phyloP scores from a whole-genome alignment of 2,888 invertebrate genomes.

The Pilophorus perplexus region DNA sequence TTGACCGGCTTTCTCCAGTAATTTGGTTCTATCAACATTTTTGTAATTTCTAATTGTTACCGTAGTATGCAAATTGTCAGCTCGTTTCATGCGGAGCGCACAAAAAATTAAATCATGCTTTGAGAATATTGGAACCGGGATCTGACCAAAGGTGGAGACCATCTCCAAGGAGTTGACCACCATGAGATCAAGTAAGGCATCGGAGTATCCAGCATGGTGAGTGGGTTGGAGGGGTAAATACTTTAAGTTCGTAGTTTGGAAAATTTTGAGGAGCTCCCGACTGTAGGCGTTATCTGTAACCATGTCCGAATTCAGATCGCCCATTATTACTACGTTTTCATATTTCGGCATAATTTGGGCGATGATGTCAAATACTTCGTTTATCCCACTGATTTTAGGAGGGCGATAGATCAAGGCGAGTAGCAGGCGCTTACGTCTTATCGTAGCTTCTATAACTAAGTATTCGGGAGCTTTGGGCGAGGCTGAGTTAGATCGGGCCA shows the following conservation, averaged over 20 bases:
- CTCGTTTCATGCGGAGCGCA: not conserved
- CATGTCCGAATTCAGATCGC: constrained; percentile 7
- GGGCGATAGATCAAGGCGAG: not conserved
- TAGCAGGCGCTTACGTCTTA: not conserved
- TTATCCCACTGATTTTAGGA: not conserved
- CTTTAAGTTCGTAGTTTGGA: not conserved
- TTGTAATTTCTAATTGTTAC: not conserved
- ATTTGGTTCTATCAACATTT: not conserved
- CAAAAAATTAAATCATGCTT: constrained; percentile 7
- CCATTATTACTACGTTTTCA: not conserved
- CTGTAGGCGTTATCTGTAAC: not conserved
- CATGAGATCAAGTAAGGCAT: not conserved
- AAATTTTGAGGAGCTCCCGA: not conserved
- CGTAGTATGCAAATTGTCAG: not conserved
- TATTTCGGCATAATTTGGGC: not conserved
- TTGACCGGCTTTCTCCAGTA: not conserved
- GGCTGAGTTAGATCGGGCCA: not conserved
- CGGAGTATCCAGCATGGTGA: not conserved
- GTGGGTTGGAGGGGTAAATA: not conserved
- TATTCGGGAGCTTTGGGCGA: not conserved
- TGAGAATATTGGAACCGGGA: not conserved
- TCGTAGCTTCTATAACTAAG: not conserved
- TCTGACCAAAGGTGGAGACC: not conserved
- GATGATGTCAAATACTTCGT: not conserved
- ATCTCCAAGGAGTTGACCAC: not conserved